A percentile compares a stretch with the other conserved stretches of the same genome.
phyloP scores from a whole-genome alignment of 2,888 invertebrate species.

The Drepanosiphum platanoidis region DNA sequence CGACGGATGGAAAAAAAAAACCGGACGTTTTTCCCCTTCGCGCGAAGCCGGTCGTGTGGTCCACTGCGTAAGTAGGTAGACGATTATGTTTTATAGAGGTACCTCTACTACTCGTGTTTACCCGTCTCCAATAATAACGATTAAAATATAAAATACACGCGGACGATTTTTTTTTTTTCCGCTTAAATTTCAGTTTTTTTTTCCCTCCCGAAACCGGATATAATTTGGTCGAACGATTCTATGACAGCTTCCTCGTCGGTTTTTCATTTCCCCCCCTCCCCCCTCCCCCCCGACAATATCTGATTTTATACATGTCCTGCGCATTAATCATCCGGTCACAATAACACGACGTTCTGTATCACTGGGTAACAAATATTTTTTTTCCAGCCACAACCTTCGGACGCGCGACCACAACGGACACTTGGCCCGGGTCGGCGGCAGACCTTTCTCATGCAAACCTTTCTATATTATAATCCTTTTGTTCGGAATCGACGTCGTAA shows the following conservation, averaged over 20 bases:
- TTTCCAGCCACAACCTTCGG: constrained; percentile 19
- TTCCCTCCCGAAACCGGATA: constrained; percentile 38
- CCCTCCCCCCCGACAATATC: constrained; percentile 23
- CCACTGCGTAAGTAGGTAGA: constrained; percentile 41
- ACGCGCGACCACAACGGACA: constrained; percentile 8
- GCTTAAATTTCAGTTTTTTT: too few relatives aligned
- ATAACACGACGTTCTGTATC: constrained; percentile 39
- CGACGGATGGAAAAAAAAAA: constrained; percentile 10
- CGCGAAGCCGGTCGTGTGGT: background rate
- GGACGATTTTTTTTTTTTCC: too few relatives aligned
- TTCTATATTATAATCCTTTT: too few relatives aligned
- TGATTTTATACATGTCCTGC: constrained; percentile 20
- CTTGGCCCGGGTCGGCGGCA: background rate
- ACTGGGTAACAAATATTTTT: constrained; percentile 45
- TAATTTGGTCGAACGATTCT: constrained; percentile 56
- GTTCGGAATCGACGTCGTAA: too few relatives aligned
- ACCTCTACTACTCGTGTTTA: background rate
- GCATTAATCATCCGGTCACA: constrained; percentile 54
- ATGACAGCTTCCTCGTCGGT: constrained; percentile 37
- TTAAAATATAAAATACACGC: too few relatives aligned
- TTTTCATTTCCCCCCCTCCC: background rate
- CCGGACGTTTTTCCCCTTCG: background rate
- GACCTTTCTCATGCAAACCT: too few relatives aligned
- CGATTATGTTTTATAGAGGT: constrained; percentile 23
- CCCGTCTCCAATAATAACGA: background rate